phyloP scores from a whole-genome alignment of 2,888 invertebrate genomes.

The Agriopis leucophaearia region DNA sequence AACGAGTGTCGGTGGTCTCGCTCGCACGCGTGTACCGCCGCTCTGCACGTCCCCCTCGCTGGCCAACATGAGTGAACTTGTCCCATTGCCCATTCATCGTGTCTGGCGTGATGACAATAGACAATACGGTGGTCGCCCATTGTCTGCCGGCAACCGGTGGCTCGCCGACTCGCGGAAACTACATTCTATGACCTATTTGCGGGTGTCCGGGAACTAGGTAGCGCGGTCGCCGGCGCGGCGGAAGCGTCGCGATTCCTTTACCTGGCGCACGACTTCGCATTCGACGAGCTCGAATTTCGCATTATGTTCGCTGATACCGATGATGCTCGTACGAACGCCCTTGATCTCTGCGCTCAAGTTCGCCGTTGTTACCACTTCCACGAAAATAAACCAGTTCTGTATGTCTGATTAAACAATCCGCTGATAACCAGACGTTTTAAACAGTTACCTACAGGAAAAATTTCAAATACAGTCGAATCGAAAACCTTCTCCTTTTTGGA shows the following conservation, averaged over 20 bases:
- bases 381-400: conserved; percentile 34
- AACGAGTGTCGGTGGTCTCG: conserved; percentile 56
- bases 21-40: conserved; percentile 49
- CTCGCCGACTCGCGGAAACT: conserved; percentile 68
- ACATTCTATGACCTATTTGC: conserved; percentile 68
- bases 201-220: conserved; percentile 61
- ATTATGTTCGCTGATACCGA: conserved; percentile 33
- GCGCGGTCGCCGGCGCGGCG: conserved; percentile 49
- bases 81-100: conserved; percentile 82
- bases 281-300: conserved; percentile 37
- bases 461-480: no score
- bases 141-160: conserved; percentile 61
- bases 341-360: conserved; percentile 47
- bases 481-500: no score
- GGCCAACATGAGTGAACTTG: conserved; percentile 72
- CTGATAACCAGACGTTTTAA: not conserved
- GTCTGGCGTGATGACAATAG: conserved; percentile 70
- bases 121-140: conserved; percentile 73
- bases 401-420: conserved; percentile 7
- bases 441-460: not conserved
- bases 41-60: conserved; percentile 56
- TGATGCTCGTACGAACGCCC: conserved; percentile 32
- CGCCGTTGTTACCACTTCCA: conserved; percentile 30
- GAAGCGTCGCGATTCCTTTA: conserved; percentile 57
- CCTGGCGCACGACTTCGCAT: conserved; percentile 47